These are phyloP conservation scores for Cyanoramphus novaezelandiae DNA, from an alignment of 2,113 vertebrate species.

Conservation along the genomic window DNA sequence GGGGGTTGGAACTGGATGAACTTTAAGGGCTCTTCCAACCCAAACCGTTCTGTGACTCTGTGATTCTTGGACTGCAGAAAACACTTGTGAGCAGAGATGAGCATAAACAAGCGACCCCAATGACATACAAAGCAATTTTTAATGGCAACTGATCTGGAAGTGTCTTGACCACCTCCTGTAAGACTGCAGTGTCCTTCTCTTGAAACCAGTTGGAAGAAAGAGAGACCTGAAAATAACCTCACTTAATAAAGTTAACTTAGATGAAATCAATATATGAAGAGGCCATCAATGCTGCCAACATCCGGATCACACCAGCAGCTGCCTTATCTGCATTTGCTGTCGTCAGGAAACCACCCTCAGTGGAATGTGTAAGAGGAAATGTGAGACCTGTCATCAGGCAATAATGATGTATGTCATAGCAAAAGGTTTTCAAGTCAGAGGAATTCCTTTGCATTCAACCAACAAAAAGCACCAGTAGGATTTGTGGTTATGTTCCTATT, in stretches of 20 bases:
- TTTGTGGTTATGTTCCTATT: neutral
- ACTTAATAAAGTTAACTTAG: neutral
- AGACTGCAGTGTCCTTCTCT: neutral
- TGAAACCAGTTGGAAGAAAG: neutral
- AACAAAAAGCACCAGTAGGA: neutral
- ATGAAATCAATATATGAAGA: neutral
- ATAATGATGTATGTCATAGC: neutral
- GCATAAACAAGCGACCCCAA: neutral
- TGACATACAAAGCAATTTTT: neutral
- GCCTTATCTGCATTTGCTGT: neutral
- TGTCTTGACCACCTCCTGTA: neutral
- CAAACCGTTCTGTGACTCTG: neutral
- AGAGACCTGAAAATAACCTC: neutral
- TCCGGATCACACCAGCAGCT: neutral
- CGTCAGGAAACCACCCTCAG: rapidly evolving
- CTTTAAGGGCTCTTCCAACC: neutral
- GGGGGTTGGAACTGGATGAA: neutral
- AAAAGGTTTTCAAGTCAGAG: neutral
- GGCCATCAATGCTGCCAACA: neutral
- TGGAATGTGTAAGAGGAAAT: neutral
- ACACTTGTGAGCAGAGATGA: neutral
- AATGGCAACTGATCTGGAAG: neutral
- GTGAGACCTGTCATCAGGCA: neutral
- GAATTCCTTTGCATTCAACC: neutral
- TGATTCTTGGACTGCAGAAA: neutral